Base-by-base conservation (phyloP, 2,113 vertebrate genomes). In the Pygoscelis adeliae region DNA sequence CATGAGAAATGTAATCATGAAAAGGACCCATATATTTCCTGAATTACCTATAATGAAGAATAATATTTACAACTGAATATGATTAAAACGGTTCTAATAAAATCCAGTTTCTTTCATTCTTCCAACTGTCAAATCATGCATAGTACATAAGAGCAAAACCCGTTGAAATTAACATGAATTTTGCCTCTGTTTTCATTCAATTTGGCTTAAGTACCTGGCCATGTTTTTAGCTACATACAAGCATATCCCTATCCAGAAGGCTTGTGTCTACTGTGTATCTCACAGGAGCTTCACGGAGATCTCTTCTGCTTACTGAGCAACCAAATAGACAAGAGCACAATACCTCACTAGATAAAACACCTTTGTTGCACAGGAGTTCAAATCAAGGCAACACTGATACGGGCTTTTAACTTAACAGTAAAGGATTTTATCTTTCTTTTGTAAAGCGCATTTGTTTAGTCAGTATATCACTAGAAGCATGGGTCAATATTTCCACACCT, bases 361-460 rank as follows among this genome's bases (percentile, higher is more conserved):
- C 50, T 89, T 44, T 69, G 56, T 7, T 23, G 55, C 62, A 83
- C 49, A 66, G 30, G n/a, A 79, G n/a, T 47, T 87, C 84, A 87
- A 65, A 49, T 34, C 32, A 72, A 13, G 32, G 53, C 65, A 93
- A 65, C 38, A 29, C 47, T 34, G 73, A 85, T 89, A 87, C 0
- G 0, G 0, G 26, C 77, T 70, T 92, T 83, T 78, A 83, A 77
- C 40, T 46, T 66, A 65, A 72, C 55, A 77, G 59, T 53, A 80
- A 87, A 91, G 36, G 23, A 73, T 65, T 91, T 97, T 91, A 96
- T 96, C 89, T 95, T 62, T 53, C 87, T 62, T 83, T 62, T 58
- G 46, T 73, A 94, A 94, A 86, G 79, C 0, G 0, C 34, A 9
- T 55, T 93, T 96, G 91, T 96, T 96, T 96, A 85, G 74, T 90